Conservation (phyloP, 1,140 invertebrate species). For the Rhynchophorus ferrugineus region DNA sequence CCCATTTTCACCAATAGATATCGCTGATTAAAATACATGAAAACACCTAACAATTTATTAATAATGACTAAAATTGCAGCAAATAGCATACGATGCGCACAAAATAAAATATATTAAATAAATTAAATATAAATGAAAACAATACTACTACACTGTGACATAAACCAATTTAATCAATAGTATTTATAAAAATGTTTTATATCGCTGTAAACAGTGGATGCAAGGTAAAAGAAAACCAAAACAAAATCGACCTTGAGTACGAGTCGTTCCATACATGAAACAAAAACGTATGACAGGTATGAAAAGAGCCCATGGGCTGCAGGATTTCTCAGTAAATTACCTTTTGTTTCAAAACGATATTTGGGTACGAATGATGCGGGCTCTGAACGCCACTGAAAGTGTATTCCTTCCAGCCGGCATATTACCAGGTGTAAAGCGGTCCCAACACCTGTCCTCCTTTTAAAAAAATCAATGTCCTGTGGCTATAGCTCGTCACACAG, state of each 20-base stretch:
- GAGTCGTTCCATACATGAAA: not conserved
- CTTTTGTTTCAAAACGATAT: not conserved
- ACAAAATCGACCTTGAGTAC: not conserved
- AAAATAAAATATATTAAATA: no score
- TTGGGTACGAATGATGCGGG: not conserved
- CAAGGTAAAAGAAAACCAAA: not conserved
- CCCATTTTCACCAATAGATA: no score
- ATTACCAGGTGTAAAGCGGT: conserved; percentile 33
- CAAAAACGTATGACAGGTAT: not conserved
- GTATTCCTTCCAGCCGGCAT: conserved; percentile 29
- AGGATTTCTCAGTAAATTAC: not conserved
- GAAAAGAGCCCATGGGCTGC: not conserved
- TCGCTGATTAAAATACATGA: no score
- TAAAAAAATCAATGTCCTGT: conserved; percentile 33
- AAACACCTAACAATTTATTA: no score
- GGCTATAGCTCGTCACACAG: conserved; percentile 27
- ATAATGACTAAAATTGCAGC: no score
- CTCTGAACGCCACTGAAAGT: conserved; percentile 18
- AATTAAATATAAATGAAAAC: no score
- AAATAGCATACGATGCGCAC: no score
- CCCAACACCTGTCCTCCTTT: conserved; percentile 32
- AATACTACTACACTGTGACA: no score
- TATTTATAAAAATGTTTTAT: no score
- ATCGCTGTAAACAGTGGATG: no score
- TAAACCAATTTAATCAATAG: no score